Evolutionary conservation across 2,797 vertebrate species (phyloP).

Genomic region (Sebastolobus alascanus): DNA sequence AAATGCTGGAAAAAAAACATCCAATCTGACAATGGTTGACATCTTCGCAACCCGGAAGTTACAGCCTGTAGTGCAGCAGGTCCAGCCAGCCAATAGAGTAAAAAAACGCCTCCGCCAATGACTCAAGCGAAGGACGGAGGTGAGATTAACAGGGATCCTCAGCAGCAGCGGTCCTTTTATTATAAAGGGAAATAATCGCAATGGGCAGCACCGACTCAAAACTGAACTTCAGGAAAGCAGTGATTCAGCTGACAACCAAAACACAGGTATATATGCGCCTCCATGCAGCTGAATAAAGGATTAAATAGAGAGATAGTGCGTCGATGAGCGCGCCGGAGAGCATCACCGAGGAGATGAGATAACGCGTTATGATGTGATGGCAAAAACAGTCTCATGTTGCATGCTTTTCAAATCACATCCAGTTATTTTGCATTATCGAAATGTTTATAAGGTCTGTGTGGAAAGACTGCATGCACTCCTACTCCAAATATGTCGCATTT

Average conservation of each 20-base stretch:
- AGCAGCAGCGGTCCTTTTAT: conserved; percentile 59
- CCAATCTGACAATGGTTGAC: neutral
- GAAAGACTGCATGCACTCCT: neutral
- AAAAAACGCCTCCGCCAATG: conserved; percentile 76
- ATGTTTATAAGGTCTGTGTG: neutral
- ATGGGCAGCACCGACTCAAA: conserved; percentile 97
- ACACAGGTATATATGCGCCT: conserved; percentile 88
- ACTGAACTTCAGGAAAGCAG: conserved; percentile 97
- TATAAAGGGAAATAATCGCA: conserved; percentile 66
- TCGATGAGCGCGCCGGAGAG: conserved; percentile 41
- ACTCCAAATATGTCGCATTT: neutral
- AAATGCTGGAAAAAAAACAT: conserved; percentile 2
- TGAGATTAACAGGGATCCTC: conserved; percentile 79
- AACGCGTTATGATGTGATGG: conserved; percentile 15
- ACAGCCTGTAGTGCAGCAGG: conserved; percentile 38
- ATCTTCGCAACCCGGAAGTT: conserved; percentile 79
- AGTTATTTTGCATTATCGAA: neutral
- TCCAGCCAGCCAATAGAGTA: conserved; percentile 65
- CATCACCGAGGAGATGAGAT: conserved; percentile 68
- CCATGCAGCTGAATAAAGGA: neutral
- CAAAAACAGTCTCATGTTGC: neutral
- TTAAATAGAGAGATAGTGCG: conserved; percentile 20
- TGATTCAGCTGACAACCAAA: conserved; percentile 98
- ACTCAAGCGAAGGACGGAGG: conserved; percentile 76
- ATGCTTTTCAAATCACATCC: neutral